Base-by-base conservation (phyloP, 2,888 invertebrate species). In the Trachelus iudaicus region DNA sequence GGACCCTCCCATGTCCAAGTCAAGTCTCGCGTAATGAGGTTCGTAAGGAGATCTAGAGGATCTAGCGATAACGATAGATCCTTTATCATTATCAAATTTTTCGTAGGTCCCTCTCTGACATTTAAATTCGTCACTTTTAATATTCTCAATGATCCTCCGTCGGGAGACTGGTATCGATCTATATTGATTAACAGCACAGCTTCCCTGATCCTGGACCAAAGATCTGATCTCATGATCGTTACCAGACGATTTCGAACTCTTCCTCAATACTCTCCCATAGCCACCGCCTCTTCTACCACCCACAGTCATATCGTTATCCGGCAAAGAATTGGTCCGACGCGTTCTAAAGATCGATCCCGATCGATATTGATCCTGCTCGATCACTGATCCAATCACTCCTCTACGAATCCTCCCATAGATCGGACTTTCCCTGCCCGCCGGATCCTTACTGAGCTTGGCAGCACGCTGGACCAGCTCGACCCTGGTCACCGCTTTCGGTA, bases 401-500 rank as follows among this genome's bases (percentile, higher is more conserved):
- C 90, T 83, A 33, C 90, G 85, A 73, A 91, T 91, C 23, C 86
- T 85, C 0, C 91, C 91, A 69, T 91, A 91, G 71, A 91, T 85
- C 13, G 90, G 89, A 0, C 88, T 87, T 34, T 91, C 90, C 73
- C 86, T 84, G 23, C 84, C 87, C 1, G 84, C 81, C 1, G 82
- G 79, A 31, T 87, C 84, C 71, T 33, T 71, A 31, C 31, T 33
- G 71, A 31, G 13, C 30, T 9, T 71, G 1, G 0, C 30, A 30
- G 71, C 12, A 30, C 71, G 13, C 13, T 9, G 71, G 31, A 71
- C 71, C 6, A 34, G 35, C 77, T 85, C 34, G 84, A 80, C 40
- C 69, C 37, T 37, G 69, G 56, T 69, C 1, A 75, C 69, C 11
- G 75, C 69, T 31, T 90, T 91, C 11, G 91, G 91, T 75, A 91